A percentile compares a stretch with the other conserved stretches of the same genome.
Evolutionary conservation across 2,888 invertebrate genomes (phyloP).

Genomic region (Protonemura montana): DNA sequence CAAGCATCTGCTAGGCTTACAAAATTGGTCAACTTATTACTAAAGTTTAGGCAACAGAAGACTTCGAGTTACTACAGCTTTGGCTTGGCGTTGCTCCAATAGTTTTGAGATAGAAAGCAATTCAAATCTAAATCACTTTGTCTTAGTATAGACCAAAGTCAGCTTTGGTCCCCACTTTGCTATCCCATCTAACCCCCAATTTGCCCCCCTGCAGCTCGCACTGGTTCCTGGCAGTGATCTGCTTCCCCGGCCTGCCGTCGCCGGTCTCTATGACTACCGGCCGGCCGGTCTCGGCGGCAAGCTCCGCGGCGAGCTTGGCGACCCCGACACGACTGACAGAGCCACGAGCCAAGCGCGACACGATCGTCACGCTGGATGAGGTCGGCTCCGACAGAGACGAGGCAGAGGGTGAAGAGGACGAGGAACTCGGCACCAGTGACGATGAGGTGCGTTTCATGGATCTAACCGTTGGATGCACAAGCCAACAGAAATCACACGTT

Average conservation of each 20-base stretch:
- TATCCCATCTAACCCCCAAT: too few relatives aligned
- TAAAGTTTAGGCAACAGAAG: too few relatives aligned
- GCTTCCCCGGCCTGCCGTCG: constrained; percentile 85
- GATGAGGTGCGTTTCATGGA: constrained; percentile 41
- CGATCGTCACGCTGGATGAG: constrained; percentile 61
- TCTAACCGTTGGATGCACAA: too few relatives aligned
- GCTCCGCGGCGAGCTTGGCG: constrained; percentile 35
- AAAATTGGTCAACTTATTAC: too few relatives aligned
- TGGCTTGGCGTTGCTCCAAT: too few relatives aligned
- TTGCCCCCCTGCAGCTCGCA: constrained; percentile 68
- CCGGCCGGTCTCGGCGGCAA: constrained; percentile 52
- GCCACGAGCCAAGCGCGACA: not conserved
- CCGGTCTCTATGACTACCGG: constrained; percentile 56
- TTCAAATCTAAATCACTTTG: too few relatives aligned
- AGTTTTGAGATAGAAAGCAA: too few relatives aligned
- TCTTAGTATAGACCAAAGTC: too few relatives aligned
- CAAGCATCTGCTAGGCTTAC: too few relatives aligned
- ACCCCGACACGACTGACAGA: not conserved
- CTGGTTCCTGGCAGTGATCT: constrained; percentile 97
- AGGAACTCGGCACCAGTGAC: constrained; percentile 61
- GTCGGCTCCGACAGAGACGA: constrained; percentile 79
- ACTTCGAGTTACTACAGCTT: too few relatives aligned
- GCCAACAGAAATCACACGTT: too few relatives aligned
- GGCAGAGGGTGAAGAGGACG: constrained; percentile 82
- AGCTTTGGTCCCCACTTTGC: too few relatives aligned